phyloP scores from a whole-genome alignment of 2,888 invertebrate genomes.

The Campaea margaritaria region DNA sequence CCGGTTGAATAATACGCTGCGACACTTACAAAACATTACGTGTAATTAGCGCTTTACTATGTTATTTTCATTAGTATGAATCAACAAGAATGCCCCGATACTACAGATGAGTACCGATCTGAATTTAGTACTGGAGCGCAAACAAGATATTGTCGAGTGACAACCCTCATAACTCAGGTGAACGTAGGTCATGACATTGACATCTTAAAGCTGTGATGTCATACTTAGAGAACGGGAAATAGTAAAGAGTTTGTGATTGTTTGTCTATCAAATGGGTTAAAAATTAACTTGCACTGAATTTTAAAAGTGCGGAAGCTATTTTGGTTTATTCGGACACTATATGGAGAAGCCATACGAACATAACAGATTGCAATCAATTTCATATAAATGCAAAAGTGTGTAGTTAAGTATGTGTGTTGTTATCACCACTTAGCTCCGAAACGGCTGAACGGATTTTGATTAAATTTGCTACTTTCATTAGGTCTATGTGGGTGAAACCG shows the following conservation, averaged over 20 bases:
- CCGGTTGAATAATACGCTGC: conserved; percentile 41
- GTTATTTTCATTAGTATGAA: conserved; percentile 34
- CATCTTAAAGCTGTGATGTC: conserved; percentile 39
- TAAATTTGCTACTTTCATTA: too few species aligned
- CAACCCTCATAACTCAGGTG: conserved; percentile 38
- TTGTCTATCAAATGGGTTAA: background rate
- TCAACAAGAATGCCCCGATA: conserved; percentile 27
- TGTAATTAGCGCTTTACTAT: conserved; percentile 24
- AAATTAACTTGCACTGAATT: background rate
- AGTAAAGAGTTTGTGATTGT: conserved; percentile 5
- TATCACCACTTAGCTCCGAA: background rate
- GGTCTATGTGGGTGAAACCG: too few species aligned
- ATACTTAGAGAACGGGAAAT: conserved; percentile 22
- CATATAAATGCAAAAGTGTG: background rate
- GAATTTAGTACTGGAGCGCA: conserved; percentile 30
- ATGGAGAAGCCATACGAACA: too few species aligned
- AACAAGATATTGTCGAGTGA: conserved; percentile 30
- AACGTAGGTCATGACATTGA: conserved; percentile 45
- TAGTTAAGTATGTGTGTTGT: background rate
- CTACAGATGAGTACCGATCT: conserved; percentile 19
- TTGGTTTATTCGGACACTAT: too few species aligned
- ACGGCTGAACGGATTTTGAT: too few species aligned
- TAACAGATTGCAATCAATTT: too few species aligned
- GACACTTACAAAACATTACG: conserved; percentile 31
- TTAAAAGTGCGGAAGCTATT: too few species aligned